Conservation (phyloP, 2,888 invertebrate species). For the Sarcophaga subvicina region DNA sequence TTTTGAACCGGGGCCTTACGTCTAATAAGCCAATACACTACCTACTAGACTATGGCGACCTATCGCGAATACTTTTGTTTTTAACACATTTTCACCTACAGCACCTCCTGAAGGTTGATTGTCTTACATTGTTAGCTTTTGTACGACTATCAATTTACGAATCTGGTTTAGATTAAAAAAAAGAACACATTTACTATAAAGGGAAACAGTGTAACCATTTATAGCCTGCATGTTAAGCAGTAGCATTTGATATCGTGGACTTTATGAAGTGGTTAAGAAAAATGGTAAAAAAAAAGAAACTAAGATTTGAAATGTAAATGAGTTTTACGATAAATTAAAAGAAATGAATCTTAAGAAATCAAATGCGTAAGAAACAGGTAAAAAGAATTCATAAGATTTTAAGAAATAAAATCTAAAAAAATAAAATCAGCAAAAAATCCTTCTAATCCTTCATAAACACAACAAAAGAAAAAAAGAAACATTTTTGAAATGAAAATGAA, state of each 20-base stretch:
- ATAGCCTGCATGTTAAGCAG: not conserved
- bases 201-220: constrained; percentile 41
- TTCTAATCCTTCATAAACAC: not conserved
- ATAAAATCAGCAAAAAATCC: not conserved
- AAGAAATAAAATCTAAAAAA: not conserved
- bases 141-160: too few relatives aligned
- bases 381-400: constrained; percentile 25
- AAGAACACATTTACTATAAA: not conserved
- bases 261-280: constrained; percentile 65
- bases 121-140: too few relatives aligned
- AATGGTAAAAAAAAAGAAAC: constrained; percentile 1
- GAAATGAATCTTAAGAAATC: constrained; percentile 53
- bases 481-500: constrained; percentile 43
- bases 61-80: too few relatives aligned
- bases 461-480: constrained; percentile 4
- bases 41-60: too few relatives aligned
- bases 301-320: constrained; percentile 64
- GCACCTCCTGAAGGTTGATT: too few relatives aligned
- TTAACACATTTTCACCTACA: too few relatives aligned
- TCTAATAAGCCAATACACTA: too few relatives aligned
- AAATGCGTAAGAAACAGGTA: constrained; percentile 21
- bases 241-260: constrained; percentile 43
- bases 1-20: too few relatives aligned
- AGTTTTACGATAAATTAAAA: constrained; percentile 60
- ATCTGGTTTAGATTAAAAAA: not conserved